Base-by-base conservation (phyloP, 2,797 vertebrate genomes). In the Serranus cabrilla region DNA sequence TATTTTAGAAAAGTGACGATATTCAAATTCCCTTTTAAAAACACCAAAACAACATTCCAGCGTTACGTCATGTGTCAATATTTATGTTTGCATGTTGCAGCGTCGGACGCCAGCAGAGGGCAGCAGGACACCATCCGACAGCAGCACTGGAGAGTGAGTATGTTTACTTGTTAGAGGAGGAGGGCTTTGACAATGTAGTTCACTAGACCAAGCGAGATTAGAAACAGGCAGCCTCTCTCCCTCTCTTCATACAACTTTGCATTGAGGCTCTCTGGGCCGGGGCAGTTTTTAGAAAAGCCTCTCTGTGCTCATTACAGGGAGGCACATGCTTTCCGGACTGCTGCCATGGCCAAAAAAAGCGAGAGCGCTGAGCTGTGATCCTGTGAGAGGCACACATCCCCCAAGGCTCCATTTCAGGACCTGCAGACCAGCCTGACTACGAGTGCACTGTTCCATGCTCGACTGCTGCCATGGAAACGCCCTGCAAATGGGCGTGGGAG, bases 381-480 rank as follows among this genome's bases (percentile, higher is more conserved):
- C 80, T 78, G 65, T 83, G 84, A 86, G 75, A 87, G 86, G 78
- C 84, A 66, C 80, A 82, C 82, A 63, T 52, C 82, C 73, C 79
- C 52, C 64, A 65, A 78, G 87, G 90, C 87, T 91, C 87, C 83
- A 89, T 94, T 93, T 93, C 86, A 91, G 91, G 86, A 85, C 83
- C 82, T 83, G 77, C 78, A 62, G 71, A 80, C 84, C 85, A 82
- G 87, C 74, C 64, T 67, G 88, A 91, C 87, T 89, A 66, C 71
- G 25, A 90, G 89, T 63, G 76, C 84, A 86, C 86, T 90, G 87
- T 89, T 89, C 84, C 85, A 77, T 91, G 83, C 84, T 82, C 77
- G 10, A 74, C 88, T 59, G 93, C 92, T 94, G 63, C 93, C 94
- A 94, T 95, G 92, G 93, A 89, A 92, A 95, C 91, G 45, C 82